A percentile compares a stretch with the other conserved stretches of the same genome.
Evolutionary conservation across 2,797 vertebrate genomes (phyloP).

Genomic region (Pseudochirops corinnae): DNA sequence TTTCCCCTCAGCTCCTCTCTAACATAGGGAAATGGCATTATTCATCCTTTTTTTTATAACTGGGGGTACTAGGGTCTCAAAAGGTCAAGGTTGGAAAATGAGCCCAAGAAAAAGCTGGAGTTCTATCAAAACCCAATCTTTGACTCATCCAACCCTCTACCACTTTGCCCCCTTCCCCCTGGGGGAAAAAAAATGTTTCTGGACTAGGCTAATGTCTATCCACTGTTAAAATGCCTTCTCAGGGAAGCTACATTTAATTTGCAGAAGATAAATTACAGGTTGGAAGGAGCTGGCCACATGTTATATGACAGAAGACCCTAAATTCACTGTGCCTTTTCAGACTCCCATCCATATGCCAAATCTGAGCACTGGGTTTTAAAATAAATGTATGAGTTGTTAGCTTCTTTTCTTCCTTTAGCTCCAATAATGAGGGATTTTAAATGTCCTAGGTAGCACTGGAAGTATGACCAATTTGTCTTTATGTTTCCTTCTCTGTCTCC

Average conservation of each 20-base stretch:
- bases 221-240: neutral
- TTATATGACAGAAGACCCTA: neutral
- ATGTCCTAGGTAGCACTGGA: neutral
- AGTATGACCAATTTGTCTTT: fast-evolving
- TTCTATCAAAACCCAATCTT: neutral
- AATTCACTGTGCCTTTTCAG: neutral
- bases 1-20: neutral
- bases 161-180: neutral
- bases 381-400: fast-evolving
- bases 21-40: neutral
- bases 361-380: neutral
- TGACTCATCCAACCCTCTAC: neutral
- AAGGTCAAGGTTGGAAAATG: neutral
- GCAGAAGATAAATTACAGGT: neutral
- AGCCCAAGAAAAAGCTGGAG: neutral
- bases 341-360: fast-evolving
- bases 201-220: no score
- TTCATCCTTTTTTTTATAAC: neutral
- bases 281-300: fast-evolving
- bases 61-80: neutral
- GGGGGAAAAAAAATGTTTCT: neutral
- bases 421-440: fast-evolving
- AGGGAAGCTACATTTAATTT: neutral
- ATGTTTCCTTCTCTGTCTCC: fast-evolving
- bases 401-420: fast-evolving